Conservation (phyloP, 2,888 invertebrate species). For the Epinotia demarniana region DNA sequence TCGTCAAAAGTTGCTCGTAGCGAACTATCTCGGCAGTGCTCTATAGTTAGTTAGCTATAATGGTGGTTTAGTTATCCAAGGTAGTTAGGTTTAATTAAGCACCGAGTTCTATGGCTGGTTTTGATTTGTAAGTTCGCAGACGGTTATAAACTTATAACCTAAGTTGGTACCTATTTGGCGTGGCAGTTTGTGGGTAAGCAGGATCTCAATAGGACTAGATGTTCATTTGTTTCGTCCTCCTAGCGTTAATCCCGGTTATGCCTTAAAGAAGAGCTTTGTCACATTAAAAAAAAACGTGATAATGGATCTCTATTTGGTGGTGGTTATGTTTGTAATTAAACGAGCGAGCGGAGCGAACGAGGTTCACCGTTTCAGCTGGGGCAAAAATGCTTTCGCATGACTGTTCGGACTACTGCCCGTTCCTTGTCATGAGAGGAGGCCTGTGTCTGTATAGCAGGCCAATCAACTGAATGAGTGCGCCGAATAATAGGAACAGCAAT, state of each 20-base stretch:
- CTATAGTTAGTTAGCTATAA: slow-evolving; percentile 24
- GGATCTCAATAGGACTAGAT: neutral
- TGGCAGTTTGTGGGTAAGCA: neutral
- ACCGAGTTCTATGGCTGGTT: slow-evolving; percentile 28
- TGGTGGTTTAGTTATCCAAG: slow-evolving; percentile 31
- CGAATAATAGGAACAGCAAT: neutral
- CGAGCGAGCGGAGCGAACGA: too few relatives aligned
- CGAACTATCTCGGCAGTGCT: slow-evolving; percentile 26
- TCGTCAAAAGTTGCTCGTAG: slow-evolving; percentile 39
- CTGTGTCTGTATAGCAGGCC: neutral
- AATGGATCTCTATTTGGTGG: too few relatives aligned
- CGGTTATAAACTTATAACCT: neutral
- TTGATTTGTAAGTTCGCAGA: neutral
- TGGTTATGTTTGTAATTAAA: too few relatives aligned
- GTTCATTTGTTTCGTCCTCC: too few relatives aligned
- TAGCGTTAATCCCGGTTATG: too few relatives aligned
- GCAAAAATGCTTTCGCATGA: too few relatives aligned
- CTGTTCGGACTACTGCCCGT: too few relatives aligned
- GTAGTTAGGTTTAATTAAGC: slow-evolving; percentile 41
- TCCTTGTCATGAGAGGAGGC: too few relatives aligned
- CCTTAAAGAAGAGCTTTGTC: too few relatives aligned
- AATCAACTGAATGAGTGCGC: neutral
- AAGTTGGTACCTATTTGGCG: neutral
- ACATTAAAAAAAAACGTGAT: too few relatives aligned
- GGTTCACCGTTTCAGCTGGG: too few relatives aligned